Percentiles rank a stretch among this genome's conserved stretches.
Evolutionary conservation across 2,797 vertebrate species (phyloP).

Genomic region (Sorex maritimensis): DNA sequence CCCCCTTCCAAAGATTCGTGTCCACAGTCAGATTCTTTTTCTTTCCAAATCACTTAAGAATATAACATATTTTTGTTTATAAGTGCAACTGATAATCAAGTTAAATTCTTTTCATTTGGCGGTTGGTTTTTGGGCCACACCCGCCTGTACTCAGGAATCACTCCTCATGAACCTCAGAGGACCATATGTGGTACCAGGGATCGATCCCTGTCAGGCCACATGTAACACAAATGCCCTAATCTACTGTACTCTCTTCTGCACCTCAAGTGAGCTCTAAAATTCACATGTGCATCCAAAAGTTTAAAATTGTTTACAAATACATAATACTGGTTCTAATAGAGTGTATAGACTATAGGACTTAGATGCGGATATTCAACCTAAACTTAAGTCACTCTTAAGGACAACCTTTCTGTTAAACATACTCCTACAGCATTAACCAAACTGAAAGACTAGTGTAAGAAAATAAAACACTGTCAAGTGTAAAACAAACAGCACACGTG

Average conservation of each 20-base stretch:
- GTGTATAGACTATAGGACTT: not conserved
- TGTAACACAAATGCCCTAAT: no score
- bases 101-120: no score
- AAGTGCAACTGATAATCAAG: not conserved
- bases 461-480: not conserved
- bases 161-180: no score
- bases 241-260: no score
- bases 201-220: no score
- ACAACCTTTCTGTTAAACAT: conserved; percentile 9
- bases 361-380: conserved; percentile 7
- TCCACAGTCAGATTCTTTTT: conserved; percentile 15
- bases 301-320: conserved; percentile 60
- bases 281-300: conserved; percentile 30
- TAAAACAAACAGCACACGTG: conserved; percentile 20
- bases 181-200: no score
- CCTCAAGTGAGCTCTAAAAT: not conserved
- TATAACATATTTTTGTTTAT: conserved; percentile 49
- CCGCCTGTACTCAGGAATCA: no score
- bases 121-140: no score
- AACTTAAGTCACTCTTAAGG: conserved; percentile 75
- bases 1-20: conserved; percentile 22
- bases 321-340: not conserved
- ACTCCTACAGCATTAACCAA: not conserved
- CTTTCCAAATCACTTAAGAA: conserved; percentile 56
- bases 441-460: not conserved